phyloP scores from a whole-genome alignment of 2,113 vertebrate genomes.

The Laticauda laticaudata region DNA sequence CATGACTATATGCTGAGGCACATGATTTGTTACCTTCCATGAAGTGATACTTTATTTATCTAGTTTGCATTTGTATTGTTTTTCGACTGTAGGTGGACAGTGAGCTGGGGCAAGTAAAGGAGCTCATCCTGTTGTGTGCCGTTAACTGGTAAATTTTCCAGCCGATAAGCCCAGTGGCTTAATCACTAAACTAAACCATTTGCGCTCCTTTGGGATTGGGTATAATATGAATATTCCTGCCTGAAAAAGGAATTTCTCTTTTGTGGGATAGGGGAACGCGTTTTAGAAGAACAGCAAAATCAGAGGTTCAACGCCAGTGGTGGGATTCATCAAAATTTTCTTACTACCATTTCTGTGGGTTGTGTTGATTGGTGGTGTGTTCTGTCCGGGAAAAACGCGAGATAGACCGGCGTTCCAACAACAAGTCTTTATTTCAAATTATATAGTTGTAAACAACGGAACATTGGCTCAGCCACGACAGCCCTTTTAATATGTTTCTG shows the following conservation, averaged over 20 bases:
- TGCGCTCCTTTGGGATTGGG: neutral
- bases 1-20: neutral
- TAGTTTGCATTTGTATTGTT: neutral
- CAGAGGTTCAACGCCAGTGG: neutral
- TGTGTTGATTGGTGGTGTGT: too few relatives aligned
- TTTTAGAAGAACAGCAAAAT: neutral
- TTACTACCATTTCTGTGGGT: too few relatives aligned
- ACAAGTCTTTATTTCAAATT: too few relatives aligned
- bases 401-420: too few relatives aligned
- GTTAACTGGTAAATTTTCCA: neutral
- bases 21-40: neutral
- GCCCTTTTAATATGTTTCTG: too few relatives aligned
- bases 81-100: neutral
- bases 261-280: neutral
- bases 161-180: neutral
- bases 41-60: neutral
- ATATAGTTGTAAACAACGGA: too few relatives aligned
- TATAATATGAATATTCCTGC: neutral
- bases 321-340: too few relatives aligned
- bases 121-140: too few relatives aligned
- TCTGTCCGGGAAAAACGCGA: too few relatives aligned
- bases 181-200: neutral
- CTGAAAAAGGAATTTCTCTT: neutral
- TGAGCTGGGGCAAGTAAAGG: neutral
- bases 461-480: too few relatives aligned